Evolutionary conservation across 2,113 vertebrate species (phyloP), one percentile per base, ranked within the genome.

Genomic region (Bombycilla garrulus): DNA sequence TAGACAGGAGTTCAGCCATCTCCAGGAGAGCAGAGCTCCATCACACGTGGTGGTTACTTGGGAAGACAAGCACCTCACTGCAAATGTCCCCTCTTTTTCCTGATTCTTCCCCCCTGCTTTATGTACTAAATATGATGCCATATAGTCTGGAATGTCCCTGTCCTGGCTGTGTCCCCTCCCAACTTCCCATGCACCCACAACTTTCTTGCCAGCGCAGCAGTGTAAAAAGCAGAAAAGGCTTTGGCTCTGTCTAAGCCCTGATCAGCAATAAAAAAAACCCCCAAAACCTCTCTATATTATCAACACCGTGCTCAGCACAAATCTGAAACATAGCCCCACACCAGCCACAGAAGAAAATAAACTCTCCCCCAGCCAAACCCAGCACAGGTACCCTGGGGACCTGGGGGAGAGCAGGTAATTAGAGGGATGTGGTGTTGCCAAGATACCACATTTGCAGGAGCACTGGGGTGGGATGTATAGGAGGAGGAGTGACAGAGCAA

Each of bases 381-480:
- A 67, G 45, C 38, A 25, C 35, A 53, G 40, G n/a, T 71, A 42
- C 29, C 44, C n/a, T 29, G 12, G 60, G 76, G 38, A 74, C 15
- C 12, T 50, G 33, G 45, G 29, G 33, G 35, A 70, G 47, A 86
- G 56, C 8, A 62, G n/a, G 5, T 77, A 81, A 70, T 92, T 36
- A 38, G 51, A 78, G 38, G 51, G 45, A 61, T 61, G 56, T 11
- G 20, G 47, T 71, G 77, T 86, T 94, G 86, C 94, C 94, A 96
- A 64, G 86, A 25, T 78, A 81, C 76, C 58, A 71, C 69, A 69
- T 81, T 83, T 86, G 53, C 67, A 53, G 85, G 60, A 91, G 31
- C 28, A 56, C 76, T 67, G 64, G 67, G 89, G 86, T 71, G 36
- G 92, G 88, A 92, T 74, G 86, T 86, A 94, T 60, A 81, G 80